Conservation (phyloP, 2,113 vertebrate genomes). For the Desmodus rotundus region DNA sequence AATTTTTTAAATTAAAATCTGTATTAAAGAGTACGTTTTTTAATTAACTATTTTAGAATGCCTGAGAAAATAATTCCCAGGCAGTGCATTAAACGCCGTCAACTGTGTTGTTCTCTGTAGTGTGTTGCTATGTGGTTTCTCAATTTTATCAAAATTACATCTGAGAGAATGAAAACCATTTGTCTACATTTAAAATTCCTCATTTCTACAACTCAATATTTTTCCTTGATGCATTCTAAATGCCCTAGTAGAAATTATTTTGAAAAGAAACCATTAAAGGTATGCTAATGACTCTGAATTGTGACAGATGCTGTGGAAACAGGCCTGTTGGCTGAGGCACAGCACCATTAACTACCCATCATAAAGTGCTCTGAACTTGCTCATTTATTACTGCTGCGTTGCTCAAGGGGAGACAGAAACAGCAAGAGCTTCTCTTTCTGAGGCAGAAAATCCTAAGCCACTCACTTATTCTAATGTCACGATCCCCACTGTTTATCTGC, state of each 20-base stretch:
- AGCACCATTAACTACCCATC: slow-evolving; percentile 81
- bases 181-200: slow-evolving; percentile 67
- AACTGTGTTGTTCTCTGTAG: not conserved
- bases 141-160: slow-evolving; percentile 37
- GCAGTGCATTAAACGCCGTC: not conserved
- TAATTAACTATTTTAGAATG: slow-evolving; percentile 25
- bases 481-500: slow-evolving; percentile 84
- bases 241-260: slow-evolving; percentile 75
- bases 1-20: slow-evolving; percentile 21
- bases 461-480: slow-evolving; percentile 81
- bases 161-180: slow-evolving; percentile 57
- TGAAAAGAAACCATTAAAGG: slow-evolving; percentile 79
- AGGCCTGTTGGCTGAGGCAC: slow-evolving; percentile 78
- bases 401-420: slow-evolving; percentile 75
- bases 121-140: not conserved
- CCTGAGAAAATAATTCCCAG: slow-evolving; percentile 14
- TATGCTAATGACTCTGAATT: slow-evolving; percentile 82
- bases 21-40: not conserved
- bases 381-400: slow-evolving; percentile 79
- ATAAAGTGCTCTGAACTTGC: slow-evolving; percentile 76
- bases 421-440: slow-evolving; percentile 76
- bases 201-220: slow-evolving; percentile 60
- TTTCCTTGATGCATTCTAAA: slow-evolving; percentile 67
- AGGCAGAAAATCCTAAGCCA: slow-evolving; percentile 79
- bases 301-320: slow-evolving; percentile 80